Conservation (phyloP, 2,113 vertebrate species). For the Marmota flaviventris region DNA sequence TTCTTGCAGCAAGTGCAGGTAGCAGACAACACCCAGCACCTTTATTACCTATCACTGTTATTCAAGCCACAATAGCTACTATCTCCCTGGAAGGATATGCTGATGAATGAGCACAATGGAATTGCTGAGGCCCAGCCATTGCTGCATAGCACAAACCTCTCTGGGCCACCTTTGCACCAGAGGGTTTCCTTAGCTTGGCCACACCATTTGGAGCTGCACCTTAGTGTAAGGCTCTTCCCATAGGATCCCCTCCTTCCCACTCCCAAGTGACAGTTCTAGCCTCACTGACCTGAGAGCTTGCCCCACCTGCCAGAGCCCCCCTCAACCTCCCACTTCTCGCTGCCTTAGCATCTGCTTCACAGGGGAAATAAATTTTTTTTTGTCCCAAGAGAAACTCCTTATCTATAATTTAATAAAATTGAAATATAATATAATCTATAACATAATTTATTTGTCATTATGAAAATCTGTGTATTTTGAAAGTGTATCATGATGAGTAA, state of each 20-base stretch:
- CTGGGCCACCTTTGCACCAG: neutral
- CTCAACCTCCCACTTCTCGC: neutral
- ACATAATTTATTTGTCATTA: neutral
- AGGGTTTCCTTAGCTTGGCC: neutral
- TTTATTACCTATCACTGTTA: neutral
- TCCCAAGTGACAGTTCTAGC: neutral
- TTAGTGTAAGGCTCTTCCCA: neutral
- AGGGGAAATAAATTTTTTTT: neutral
- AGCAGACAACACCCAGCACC: neutral
- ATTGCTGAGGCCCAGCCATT: neutral
- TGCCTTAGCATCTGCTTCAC: neutral
- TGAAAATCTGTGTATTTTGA: neutral
- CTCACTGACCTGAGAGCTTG: accelerated
- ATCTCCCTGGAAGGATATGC: neutral
- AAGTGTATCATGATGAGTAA: neutral
- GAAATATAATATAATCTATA: neutral
- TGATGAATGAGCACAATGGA: neutral
- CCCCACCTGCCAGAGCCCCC: neutral
- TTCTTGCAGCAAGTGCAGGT: neutral
- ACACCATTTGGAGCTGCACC: neutral
- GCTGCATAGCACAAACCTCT: accelerated
- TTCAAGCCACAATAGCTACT: neutral
- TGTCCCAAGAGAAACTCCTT: neutral
- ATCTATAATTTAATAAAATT: neutral
- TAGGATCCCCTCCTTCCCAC: neutral